Evolutionary conservation across 2,113 vertebrate species (phyloP).

Genomic region (Ceratotherium simum): DNA sequence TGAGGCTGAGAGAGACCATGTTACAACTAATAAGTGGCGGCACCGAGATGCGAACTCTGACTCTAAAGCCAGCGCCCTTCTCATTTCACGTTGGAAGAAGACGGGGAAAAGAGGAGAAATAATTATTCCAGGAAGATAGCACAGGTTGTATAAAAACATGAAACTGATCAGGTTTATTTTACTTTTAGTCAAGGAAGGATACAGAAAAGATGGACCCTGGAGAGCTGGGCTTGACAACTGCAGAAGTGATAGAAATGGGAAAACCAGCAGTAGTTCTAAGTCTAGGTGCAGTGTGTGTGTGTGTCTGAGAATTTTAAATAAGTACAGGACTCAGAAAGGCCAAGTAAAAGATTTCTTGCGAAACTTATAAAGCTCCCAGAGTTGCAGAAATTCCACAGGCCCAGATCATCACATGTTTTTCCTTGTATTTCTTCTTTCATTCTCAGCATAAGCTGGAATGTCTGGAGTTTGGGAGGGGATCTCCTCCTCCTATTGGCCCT

Average conservation of each 20-base stretch:
- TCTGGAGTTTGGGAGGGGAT: background rate
- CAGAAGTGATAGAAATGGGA: background rate
- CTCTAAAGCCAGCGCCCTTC: background rate
- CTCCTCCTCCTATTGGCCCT: background rate
- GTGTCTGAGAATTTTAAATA: background rate
- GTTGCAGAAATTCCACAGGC: conserved; percentile 27
- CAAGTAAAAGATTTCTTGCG: background rate
- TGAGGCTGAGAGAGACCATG: background rate
- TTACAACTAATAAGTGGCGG: background rate
- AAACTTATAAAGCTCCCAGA: background rate
- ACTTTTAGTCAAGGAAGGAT: background rate
- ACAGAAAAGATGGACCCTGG: background rate
- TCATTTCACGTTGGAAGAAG: background rate
- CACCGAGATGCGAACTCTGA: background rate
- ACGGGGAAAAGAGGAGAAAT: background rate
- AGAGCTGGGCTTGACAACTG: background rate
- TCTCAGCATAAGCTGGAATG: background rate
- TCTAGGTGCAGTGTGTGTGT: background rate
- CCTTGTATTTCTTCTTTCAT: background rate
- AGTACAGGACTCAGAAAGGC: background rate
- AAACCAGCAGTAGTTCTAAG: background rate
- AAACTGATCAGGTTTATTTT: background rate
- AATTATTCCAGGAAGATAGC: background rate
- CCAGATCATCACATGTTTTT: background rate
- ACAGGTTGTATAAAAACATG: background rate